phyloP scores from a whole-genome alignment of 2,888 invertebrate genomes.

The Erebia ligea region DNA sequence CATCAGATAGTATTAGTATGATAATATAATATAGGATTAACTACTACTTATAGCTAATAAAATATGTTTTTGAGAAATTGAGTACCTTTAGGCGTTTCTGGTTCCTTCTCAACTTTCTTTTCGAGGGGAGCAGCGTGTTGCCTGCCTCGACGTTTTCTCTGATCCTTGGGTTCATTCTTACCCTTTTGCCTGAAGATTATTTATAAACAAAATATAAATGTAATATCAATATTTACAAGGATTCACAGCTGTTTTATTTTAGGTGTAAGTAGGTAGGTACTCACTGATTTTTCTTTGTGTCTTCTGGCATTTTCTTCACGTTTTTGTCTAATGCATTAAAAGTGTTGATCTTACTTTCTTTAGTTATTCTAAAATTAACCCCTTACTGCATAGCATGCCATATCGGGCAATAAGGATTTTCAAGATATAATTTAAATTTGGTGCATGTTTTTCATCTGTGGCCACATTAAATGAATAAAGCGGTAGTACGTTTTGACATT shows the following conservation, averaged over 20 bases:
- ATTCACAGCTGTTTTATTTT: neutral
- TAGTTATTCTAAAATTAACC: no score
- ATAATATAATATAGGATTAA: no score
- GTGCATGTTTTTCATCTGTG: no score
- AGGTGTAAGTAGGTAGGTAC: slow-evolving; percentile 39
- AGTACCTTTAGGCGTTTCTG: slow-evolving; percentile 35
- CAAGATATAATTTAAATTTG: no score
- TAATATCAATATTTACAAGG: neutral
- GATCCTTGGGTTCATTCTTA: slow-evolving; percentile 68
- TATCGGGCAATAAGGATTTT: no score
- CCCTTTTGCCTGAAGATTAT: slow-evolving; percentile 55
- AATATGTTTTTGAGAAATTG: no score
- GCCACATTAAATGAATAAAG: no score
- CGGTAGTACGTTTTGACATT: no score
- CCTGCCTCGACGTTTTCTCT: slow-evolving; percentile 59
- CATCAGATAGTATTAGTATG: no score
- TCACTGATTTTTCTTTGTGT: slow-evolving; percentile 62
- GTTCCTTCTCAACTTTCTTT: slow-evolving; percentile 42
- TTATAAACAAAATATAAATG: neutral
- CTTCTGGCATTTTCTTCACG: slow-evolving; percentile 58
- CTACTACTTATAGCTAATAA: no score
- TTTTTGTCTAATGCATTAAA: neutral
- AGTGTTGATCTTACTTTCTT: no score
- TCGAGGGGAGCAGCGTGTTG: slow-evolving; percentile 50
- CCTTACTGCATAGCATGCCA: no score